Evolutionary conservation across 2,113 vertebrate species (phyloP).

Genomic region (Megaceryle maxima): DNA sequence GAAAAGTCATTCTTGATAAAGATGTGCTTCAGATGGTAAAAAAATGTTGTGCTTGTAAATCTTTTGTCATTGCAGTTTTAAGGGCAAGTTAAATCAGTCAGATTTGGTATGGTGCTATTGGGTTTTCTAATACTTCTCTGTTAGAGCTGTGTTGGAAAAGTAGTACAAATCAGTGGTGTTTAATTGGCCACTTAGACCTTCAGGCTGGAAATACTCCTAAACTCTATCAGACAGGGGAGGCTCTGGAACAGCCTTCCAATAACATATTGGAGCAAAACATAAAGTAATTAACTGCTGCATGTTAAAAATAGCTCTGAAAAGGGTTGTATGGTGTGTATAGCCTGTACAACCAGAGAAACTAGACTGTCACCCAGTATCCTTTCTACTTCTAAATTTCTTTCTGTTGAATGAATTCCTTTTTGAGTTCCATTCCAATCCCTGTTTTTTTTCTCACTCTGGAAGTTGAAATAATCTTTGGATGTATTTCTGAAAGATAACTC

Average conservation of each 20-base stretch:
- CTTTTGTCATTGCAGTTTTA: background rate
- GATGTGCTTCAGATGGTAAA: background rate
- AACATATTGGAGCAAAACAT: background rate
- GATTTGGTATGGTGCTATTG: background rate
- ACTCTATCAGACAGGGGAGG: background rate
- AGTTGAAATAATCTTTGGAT: background rate
- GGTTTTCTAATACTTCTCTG: background rate
- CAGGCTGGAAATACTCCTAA: background rate
- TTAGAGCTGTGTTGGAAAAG: conserved; percentile 19
- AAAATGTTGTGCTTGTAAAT: background rate
- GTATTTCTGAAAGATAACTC: background rate
- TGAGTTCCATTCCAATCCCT: no score
- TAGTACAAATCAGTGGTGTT: background rate
- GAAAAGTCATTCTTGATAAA: background rate
- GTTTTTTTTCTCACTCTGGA: background rate
- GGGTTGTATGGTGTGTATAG: background rate
- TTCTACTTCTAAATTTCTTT: background rate
- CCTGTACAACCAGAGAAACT: background rate
- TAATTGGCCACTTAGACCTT: background rate
- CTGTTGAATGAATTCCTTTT: background rate
- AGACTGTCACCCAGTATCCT: background rate
- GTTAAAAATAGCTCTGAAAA: conserved; percentile 9
- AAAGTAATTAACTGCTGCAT: background rate
- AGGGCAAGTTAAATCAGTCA: background rate
- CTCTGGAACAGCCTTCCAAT: background rate